Evolutionary conservation across 2,797 vertebrate species (phyloP), one percentile per base, ranked within the genome.

Genomic region (Paguma larvata): DNA sequence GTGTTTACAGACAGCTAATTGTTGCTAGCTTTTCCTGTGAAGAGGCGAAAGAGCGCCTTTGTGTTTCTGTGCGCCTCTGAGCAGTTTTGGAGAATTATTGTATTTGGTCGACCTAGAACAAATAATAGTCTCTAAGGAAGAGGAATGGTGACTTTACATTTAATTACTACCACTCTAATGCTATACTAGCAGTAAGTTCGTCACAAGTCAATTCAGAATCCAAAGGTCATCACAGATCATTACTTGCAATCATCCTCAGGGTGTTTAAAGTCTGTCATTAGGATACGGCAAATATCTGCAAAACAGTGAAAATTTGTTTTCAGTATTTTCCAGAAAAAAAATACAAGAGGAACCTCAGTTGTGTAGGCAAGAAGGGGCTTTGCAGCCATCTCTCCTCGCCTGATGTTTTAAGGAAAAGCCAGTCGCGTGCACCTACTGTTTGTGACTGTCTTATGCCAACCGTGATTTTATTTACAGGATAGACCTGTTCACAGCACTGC

Each of bases 271-370:
- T 48, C 91, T 89, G 62, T 89, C 63, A 51, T 83, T 78, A 62
- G 46, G 21, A 6, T 78, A 73, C 19, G 87, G 85, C 85, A 89
- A 96, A 87, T 68, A 23, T 34, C 27, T 30, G 51, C 48, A 63
- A 72, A 86, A 85, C 32, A 51, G 46, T 53, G 46, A 85, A 62
- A 34, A 67, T 95, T 67, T 92, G 30, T 85, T 83, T 91, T 77
- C 80, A 85, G 82, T 95, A 51, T 75, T 96, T 98, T 91, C 68
- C 1, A 13, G 82, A 21, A 72, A 85, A 85, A 48, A 65, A 59
- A 44, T 23, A 4, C 8, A 63, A 73, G 19, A 51, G n/a, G 70
- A 30, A 72, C 70, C 70, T 95, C n/a, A 89, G 62, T 59, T 63
- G 34, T 85, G 51, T 53, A 85, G 80, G 44, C 59, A 82, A 79